Percentiles rank a stretch among this genome's conserved stretches.
Evolutionary conservation across 2,113 vertebrate species (phyloP).

Genomic region (Chionodraco myersi): DNA sequence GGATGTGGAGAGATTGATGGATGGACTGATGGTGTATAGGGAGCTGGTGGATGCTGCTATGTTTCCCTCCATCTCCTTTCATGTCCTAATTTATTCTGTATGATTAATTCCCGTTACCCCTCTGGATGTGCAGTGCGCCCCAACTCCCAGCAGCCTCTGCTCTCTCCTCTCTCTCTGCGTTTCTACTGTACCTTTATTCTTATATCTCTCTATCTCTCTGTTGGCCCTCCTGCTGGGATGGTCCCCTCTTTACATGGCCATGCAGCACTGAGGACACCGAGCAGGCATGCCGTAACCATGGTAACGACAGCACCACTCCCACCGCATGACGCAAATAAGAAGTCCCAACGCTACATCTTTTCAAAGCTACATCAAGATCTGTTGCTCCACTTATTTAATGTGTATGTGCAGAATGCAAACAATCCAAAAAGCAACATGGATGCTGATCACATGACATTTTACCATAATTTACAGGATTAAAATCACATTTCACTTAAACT

Average conservation of each 20-base stretch:
- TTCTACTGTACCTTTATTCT: conserved; percentile 32
- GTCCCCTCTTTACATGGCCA: conserved; percentile 39
- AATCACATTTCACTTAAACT: too few species aligned
- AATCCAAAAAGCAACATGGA: background rate
- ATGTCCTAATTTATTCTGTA: conserved; percentile 82
- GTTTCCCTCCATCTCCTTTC: conserved; percentile 67
- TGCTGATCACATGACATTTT: background rate
- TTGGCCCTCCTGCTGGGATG: conserved; percentile 77
- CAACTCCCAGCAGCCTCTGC: conserved; percentile 49
- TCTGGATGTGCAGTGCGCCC: conserved; percentile 49
- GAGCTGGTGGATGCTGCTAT: conserved; percentile 20
- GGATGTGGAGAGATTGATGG: conserved; percentile 15
- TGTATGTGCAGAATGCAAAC: background rate
- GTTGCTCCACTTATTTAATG: conserved; percentile 10
- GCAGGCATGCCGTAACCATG: conserved; percentile 66
- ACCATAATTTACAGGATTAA: too few species aligned
- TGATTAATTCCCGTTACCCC: conserved; percentile 80
- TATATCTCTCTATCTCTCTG: conserved; percentile 37
- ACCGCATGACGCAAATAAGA: conserved; percentile 23
- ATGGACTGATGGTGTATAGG: conserved; percentile 1
- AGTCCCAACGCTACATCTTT: conserved; percentile 20
- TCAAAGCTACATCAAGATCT: conserved; percentile 8
- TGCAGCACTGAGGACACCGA: conserved; percentile 40
- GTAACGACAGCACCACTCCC: conserved; percentile 42
- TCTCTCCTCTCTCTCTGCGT: conserved; percentile 9